Evolutionary conservation across 2,888 invertebrate genomes (phyloP), one percentile per base, ranked within the genome.

Genomic region (Leptarthrus brevirostris): DNA sequence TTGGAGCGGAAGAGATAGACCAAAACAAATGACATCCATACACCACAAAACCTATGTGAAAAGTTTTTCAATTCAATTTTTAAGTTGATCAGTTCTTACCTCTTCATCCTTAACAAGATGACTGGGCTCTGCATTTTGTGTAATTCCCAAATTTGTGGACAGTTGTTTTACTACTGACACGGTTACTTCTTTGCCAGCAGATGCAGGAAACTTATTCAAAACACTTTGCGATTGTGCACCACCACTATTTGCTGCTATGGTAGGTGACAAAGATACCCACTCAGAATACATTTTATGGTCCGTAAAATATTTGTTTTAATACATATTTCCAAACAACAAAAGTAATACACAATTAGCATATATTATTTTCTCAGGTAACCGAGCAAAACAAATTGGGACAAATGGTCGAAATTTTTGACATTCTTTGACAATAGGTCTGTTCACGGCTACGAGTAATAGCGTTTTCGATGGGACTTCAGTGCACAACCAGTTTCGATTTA

Each of bases 1-100:
- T 36, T 91, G 88, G 56, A 98, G 86, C 0, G 97, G 96, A 53
- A 98, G 86, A 12, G 95, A 94, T 3, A 98, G 87, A 0, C 98
- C 97, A 85, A 91, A 97, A 80, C 97, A 94, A 76, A 98, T 91
- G 12, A 93, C 93, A 85, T 93, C 93, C 87, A 93, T 90, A 75
- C 93, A 93, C 93, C 93, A 93, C 82, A 91, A 90, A 58, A 97
- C 96, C 94, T 95, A 74, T 8, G 54, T 1, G 22, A 16, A 49
- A 18, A 1, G 26, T 3, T 3, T 20, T 8, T 6, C 8, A n/a
- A 30, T 47, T 47, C 14, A 14, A 36, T 1, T 20, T 12, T 18
- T 26, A 47, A 54, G 3, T n/a, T 2, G 12, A 4, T 8, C n/a
- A 14, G 56, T 56, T 58, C 74, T 78, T 82, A 94, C 95, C 89